These are phyloP conservation scores for Chionis minor DNA, from an alignment of 2,113 vertebrate genomes.

Conservation along the genomic window DNA sequence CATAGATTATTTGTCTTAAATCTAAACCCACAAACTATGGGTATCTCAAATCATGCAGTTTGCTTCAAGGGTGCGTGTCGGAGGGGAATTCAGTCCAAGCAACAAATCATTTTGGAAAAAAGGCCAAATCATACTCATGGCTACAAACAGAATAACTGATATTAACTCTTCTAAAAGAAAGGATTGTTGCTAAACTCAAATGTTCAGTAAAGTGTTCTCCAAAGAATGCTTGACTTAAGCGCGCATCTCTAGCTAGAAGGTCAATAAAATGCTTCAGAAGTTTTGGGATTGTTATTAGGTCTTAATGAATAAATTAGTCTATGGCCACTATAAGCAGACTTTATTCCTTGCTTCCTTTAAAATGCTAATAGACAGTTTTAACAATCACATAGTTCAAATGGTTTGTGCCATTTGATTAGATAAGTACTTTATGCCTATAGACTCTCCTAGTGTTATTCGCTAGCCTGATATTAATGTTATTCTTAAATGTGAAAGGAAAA, in stretches of 20 bases:
- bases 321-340: not conserved
- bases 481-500: not conserved
- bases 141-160: not conserved
- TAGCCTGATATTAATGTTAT: not conserved
- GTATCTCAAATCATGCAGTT: not conserved
- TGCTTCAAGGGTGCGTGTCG: accelerated
- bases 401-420: not conserved
- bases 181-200: not conserved
- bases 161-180: not conserved
- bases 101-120: not conserved
- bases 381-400: not conserved
- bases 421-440: not conserved
- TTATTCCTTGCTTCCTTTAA: not conserved
- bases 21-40: not conserved
- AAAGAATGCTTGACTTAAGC: not conserved
- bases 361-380: not conserved
- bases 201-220: not conserved
- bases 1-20: not conserved
- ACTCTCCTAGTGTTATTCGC: not conserved
- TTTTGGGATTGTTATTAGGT: not conserved
- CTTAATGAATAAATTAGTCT: not conserved
- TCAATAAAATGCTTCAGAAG: not conserved
- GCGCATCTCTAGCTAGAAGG: not conserved
- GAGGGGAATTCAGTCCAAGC: not conserved
- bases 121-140: not conserved